These are phyloP conservation scores for Alcedo atthis DNA, from an alignment of 2,797 vertebrate genomes.

Conservation along the genomic window DNA sequence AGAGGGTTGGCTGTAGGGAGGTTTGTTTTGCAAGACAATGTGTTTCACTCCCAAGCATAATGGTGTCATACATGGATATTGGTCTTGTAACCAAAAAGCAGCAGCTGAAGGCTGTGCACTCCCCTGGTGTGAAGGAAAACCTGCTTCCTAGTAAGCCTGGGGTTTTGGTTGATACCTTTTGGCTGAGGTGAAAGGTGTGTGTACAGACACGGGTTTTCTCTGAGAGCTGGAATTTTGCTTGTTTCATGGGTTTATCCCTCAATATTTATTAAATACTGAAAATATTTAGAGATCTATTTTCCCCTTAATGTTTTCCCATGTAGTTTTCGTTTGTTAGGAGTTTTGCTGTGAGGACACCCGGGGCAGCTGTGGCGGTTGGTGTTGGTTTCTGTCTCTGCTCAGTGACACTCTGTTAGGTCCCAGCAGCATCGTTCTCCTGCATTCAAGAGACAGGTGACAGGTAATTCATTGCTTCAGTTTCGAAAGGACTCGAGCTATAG, in stretches of 20 bases:
- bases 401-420: not conserved
- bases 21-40: not conserved
- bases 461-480: not conserved
- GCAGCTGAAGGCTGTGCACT: not conserved
- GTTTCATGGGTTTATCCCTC: not conserved
- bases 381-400: not conserved
- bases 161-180: no score
- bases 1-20: not conserved
- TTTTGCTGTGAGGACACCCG: rapidly evolving
- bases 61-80: not conserved
- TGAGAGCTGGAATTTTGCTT: not conserved
- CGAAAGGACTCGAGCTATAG: not conserved
- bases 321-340: not conserved
- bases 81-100: not conserved
- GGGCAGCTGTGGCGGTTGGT: not conserved
- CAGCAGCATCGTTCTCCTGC: not conserved
- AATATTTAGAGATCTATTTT: not conserved
- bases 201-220: not conserved
- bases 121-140: not conserved
- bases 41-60: not conserved
- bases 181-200: not conserved
- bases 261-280: not conserved
- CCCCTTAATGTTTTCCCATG: not conserved
- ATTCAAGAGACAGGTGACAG: not conserved
- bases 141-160: not conserved